Evolutionary conservation across 2,113 vertebrate species (phyloP).

Genomic region (Tachycineta bicolor): DNA sequence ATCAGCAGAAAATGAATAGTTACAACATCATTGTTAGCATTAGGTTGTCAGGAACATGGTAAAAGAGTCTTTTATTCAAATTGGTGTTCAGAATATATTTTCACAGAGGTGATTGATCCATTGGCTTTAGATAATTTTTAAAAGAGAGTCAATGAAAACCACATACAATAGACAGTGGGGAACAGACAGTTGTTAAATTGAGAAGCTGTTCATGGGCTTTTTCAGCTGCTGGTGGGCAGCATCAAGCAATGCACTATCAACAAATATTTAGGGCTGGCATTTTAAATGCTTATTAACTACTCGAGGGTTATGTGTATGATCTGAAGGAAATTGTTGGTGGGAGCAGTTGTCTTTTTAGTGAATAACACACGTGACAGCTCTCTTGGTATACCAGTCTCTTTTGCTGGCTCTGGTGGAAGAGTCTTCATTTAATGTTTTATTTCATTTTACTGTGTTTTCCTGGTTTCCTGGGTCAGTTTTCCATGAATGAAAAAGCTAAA

Average conservation of each 20-base stretch:
- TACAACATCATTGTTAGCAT: background rate
- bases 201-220: background rate
- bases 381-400: background rate
- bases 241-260: background rate
- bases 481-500: background rate
- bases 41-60: background rate
- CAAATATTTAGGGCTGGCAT: conserved; percentile 4
- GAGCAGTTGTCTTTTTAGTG: background rate
- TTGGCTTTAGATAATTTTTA: background rate
- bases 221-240: background rate
- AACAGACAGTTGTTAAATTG: background rate
- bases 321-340: background rate
- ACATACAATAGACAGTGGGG: background rate
- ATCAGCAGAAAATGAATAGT: background rate
- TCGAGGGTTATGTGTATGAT: background rate
- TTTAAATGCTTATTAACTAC: background rate
- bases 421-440: background rate
- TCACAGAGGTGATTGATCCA: background rate
- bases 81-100: background rate
- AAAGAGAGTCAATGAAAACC: background rate
- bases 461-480: background rate
- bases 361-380: background rate
- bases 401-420: background rate
- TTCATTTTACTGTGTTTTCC: background rate
- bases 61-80: background rate